Conservation (phyloP, 2,888 invertebrate genomes). For the Callyntrura guangdongensis region DNA sequence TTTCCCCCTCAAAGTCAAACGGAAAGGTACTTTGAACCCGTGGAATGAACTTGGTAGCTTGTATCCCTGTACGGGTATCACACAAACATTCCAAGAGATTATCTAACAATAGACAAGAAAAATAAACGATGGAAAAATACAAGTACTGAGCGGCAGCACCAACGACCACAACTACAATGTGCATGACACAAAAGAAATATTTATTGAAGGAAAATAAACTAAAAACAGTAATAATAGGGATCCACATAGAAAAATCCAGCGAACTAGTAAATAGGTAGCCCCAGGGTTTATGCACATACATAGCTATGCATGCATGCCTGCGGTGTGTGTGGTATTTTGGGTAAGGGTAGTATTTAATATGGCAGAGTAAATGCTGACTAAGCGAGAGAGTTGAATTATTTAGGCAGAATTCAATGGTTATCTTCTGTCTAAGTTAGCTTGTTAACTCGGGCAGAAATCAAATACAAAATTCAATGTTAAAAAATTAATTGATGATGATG, state of each 20-base stretch:
- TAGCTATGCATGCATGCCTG: slow-evolving; percentile 29
- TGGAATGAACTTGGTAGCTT: not conserved
- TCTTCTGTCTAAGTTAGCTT: no score
- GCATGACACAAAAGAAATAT: slow-evolving; percentile 36
- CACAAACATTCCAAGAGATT: slow-evolving; percentile 1
- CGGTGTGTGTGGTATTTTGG: not conserved
- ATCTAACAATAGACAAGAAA: not conserved
- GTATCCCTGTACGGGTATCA: not conserved
- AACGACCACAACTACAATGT: slow-evolving; percentile 18
- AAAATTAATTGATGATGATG: no score
- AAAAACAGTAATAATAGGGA: not conserved
- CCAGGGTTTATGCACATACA: slow-evolving; percentile 25
- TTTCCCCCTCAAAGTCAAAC: not conserved
- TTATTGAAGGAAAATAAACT: not conserved
- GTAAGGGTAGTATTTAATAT: not conserved
- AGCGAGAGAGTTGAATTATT: no score
- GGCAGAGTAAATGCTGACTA: not conserved
- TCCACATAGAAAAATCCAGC: slow-evolving; percentile 13
- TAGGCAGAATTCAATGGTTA: no score
- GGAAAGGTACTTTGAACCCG: slow-evolving; percentile 45
- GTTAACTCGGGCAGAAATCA: no score
- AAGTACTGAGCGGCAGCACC: not conserved
- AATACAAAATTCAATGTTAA: no score
- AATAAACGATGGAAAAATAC: slow-evolving; percentile 42
- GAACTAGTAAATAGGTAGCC: slow-evolving; percentile 25